Base-by-base conservation (phyloP, 2,113 vertebrate species). In the Bubo scandiacus region DNA sequence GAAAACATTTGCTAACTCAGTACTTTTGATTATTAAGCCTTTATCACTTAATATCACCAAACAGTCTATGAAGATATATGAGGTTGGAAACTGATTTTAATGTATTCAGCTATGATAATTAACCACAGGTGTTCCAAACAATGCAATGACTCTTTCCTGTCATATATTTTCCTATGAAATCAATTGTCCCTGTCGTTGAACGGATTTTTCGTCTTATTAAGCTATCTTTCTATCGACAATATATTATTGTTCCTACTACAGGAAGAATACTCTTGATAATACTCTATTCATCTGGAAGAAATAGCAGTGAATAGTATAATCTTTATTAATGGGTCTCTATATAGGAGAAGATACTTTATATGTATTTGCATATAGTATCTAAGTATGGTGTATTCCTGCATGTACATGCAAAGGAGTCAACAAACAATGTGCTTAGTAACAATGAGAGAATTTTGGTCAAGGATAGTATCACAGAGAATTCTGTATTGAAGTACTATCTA, bases 1-100 rank as follows among this genome's bases (percentile, higher is more conserved):
- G 97, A 98, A 98, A 98, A 98, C 98, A 98, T 98, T 98, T 98
- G 98, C 98, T 98, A 98, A 98, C 97, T 98, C 98, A 98, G 98
- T 98, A 98, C 97, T 98, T 98, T 98, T 98, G 98, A 98, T 98
- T 98, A 98, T 98, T 98, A 98, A 98, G 97, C 97, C 92, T 98
- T 98, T 98, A 98, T 98, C 97, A 47, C 97, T 98, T 98, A 98
- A 98, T 98, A 98, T 98, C 88, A 58, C 96, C 97, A 98, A 98
- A 98, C 77, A 97, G 92, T 97, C 97, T 97, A 97, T 98, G 98
- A 98, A 98, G 97, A 98, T 98, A 98, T 98, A 98, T 98, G 97
- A 98, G 94, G 87, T 20, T 94, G 63, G 93, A 97, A 98, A 98
- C 88, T 94, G 95, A 98, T 98, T 98, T 98, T 98, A 98, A 98